Base-by-base conservation (phyloP, 2,888 invertebrate species). In the Merodon equestris region DNA sequence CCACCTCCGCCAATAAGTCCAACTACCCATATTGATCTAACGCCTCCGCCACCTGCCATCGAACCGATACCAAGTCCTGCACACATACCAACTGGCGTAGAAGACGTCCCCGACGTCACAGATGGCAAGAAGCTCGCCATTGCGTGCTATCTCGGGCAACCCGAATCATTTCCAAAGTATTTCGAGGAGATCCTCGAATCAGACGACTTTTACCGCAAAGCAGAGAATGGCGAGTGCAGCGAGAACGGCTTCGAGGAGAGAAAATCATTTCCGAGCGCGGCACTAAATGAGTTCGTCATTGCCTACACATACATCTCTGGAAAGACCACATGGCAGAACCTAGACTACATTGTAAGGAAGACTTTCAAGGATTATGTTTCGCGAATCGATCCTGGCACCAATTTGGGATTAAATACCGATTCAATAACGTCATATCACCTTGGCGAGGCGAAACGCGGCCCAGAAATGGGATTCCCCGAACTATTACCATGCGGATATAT, bases 311-410 rank as follows among this genome's bases (percentile, higher is more conserved):
- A 94, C 85, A 95, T 98, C 81, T 96, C 96, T 83, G 95, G 96
- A 73, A 96, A 97, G 88, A 97, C 97, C 0, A 96, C 95, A 71
- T 98, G 98, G 98, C 96, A 97, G 87, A 94, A 96, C 86, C 90
- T 98, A 85, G 98, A 98, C 89, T 95, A 95, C 84, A 94, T 95
- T 83, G 95, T 98, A 81, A 92, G 96, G 84, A 94, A 96, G 88
- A 94, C 96, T 60, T 97, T 98, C 88, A 97, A 97, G 88, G 98
- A 98, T 85, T 98, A 98, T 89, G 92, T 97, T 63, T 93, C 96
- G 48, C 92, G 97, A 84, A 94, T 99, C 84, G 99, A 99, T 90
- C 96, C 97, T 0, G 95, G 95, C 13, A 95, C 96, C 50, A 96
- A 95, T 88, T 90, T 98, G 70, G 97, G 97, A 1, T 87, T 94